These are phyloP conservation scores for Danaus chrysippus DNA, from an alignment of 2,888 invertebrate species.

Conservation along the genomic window DNA sequence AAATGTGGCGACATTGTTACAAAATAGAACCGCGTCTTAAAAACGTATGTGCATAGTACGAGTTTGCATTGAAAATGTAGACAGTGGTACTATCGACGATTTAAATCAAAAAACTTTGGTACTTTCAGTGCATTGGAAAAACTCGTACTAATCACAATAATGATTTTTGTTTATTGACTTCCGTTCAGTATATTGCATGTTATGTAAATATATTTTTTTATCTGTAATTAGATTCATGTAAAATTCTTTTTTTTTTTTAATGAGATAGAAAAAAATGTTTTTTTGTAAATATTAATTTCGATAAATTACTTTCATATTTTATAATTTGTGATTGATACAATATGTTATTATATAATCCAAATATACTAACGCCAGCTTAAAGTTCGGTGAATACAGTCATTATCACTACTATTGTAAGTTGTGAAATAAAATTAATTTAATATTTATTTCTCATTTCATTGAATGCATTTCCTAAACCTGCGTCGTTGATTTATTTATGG, in stretches of 20 bases:
- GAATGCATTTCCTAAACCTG: background rate
- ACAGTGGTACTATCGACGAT: too few species aligned
- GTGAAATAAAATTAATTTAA: conserved; percentile 77
- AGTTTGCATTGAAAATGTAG: too few species aligned
- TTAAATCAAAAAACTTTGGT: too few species aligned
- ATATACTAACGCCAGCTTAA: conserved; percentile 76
- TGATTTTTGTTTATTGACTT: background rate
- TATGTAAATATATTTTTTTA: conserved; percentile 1
- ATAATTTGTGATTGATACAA: conserved; percentile 69
- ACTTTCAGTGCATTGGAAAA: too few species aligned
- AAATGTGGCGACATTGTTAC: too few species aligned
- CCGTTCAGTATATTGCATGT: background rate
- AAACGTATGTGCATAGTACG: too few species aligned
- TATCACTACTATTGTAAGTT: conserved; percentile 72
- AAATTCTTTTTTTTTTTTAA: conserved; percentile 22
- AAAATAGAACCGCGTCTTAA: too few species aligned
- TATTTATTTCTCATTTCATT: conserved; percentile 40
- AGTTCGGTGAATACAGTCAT: conserved; percentile 77
- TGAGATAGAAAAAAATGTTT: conserved; percentile 22
- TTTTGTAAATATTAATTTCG: conserved; percentile 56
- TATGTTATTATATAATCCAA: conserved; percentile 66
- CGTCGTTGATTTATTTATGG: too few species aligned
- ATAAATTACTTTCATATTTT: conserved; percentile 41
- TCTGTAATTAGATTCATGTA: conserved; percentile 24
- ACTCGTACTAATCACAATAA: too few species aligned